Base-by-base conservation (phyloP, 2,113 vertebrate genomes). In the Vimba vimba region DNA sequence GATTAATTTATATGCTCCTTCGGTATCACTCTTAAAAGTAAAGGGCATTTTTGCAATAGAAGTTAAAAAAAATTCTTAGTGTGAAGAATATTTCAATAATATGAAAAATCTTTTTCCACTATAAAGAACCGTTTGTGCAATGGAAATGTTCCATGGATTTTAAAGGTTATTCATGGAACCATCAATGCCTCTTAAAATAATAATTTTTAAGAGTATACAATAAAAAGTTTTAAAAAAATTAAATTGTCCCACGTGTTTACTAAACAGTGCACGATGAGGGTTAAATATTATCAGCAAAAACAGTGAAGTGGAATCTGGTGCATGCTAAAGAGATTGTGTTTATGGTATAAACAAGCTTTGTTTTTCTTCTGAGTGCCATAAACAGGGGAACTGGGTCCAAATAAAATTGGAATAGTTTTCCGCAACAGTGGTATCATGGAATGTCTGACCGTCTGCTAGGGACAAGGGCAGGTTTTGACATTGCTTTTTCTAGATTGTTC, bases 261-360 rank as follows among this genome's bases (percentile, higher is more conserved):
- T 55, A 88, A 91, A 90, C 74, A 85, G 57, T 76, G 13, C 15
- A n/a, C 60, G 80, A 87, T 89, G 59, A 76, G 50, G 69, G 88
- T 75, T 86, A 74, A 79, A 79, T 82, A 88, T 77, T 78, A 68
- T 85, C 85, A 75, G 79, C 74, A 87, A 83, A 57, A 21, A 84
- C 78, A 66, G 89, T 89, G 85, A 82, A 71, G n/a, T 7, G 3
- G 85, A 83, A 86, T 85, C 64, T 81, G 85, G 89, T 91, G 90
- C 76, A 88, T 85, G 87, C 78, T 84, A 88, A 91, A 92, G 55
- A 83, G 12, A 77, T 30, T 7, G 59, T 94, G 92, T 94, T 93
- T 88, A 84, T 91, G 89, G 89, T 88, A 64, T 86, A 94, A 94
- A 94, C 93, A 93, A 87, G 21, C n/a, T 5, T 25, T 25, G 82